Evolutionary conservation across 1,140 invertebrate genomes (phyloP).

Genomic region (Cherax destructor): DNA sequence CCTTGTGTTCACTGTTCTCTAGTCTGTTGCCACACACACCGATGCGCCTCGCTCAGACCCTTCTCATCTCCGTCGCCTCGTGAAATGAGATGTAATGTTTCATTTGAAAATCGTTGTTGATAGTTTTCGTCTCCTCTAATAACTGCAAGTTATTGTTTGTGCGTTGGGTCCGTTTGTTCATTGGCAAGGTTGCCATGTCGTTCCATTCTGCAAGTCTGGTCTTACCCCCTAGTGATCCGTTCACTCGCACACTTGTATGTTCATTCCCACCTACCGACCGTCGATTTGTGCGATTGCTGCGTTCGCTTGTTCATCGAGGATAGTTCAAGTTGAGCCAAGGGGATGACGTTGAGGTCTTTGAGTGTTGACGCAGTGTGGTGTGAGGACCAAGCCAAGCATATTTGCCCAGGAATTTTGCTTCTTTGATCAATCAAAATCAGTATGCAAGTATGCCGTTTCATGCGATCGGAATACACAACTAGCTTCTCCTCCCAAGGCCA

Average conservation of each 20-base stretch:
- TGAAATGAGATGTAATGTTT: neutral
- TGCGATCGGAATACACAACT: conserved; percentile 36
- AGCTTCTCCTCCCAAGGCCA: conserved; percentile 26
- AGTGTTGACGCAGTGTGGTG: conserved; percentile 34
- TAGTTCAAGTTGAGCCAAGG: neutral
- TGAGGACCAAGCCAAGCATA: conserved; percentile 27
- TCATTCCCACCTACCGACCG: neutral
- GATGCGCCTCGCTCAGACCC: neutral
- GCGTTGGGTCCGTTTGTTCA: neutral
- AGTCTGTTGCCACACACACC: neutral
- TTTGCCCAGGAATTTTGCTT: conserved; percentile 43
- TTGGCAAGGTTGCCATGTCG: neutral
- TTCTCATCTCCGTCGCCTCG: neutral
- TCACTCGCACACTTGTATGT: neutral
- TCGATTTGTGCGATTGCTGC: conserved; percentile 14
- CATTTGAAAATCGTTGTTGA: neutral
- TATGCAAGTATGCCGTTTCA: conserved; percentile 38
- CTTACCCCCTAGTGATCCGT: neutral
- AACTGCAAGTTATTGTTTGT: neutral
- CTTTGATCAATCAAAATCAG: conserved; percentile 45
- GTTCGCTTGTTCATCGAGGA: conserved; percentile 1
- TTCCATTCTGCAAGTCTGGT: neutral
- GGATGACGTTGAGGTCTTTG: conserved; percentile 1
- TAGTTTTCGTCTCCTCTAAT: neutral
- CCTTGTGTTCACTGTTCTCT: conserved; percentile 3